Conservation (phyloP, 2,888 invertebrate genomes). For the Cheilosia scutellata region DNA sequence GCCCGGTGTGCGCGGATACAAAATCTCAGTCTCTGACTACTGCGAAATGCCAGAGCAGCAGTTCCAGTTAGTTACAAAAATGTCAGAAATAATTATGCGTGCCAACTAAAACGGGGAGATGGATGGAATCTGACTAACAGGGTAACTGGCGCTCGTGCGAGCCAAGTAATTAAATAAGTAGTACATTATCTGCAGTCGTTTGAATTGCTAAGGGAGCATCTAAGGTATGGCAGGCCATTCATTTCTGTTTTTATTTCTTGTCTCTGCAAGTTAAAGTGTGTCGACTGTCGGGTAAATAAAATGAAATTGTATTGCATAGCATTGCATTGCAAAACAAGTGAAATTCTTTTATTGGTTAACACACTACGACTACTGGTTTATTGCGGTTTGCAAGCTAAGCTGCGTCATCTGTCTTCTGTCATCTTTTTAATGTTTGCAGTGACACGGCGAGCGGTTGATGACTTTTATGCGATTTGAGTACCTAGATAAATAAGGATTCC, state of each 20-base stretch:
- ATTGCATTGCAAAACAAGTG: not conserved
- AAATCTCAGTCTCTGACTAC: constrained; percentile 16
- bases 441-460: no score
- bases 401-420: no score
- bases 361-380: no score
- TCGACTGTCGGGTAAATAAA: not conserved
- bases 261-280: not conserved
- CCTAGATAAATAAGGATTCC: no score
- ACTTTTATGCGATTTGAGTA: no score
- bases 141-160: constrained; percentile 50
- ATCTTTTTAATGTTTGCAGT: no score
- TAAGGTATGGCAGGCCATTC: constrained; percentile 29
- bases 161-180: constrained; percentile 63
- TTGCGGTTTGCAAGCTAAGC: no score
- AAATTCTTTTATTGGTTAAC: constrained; percentile 37
- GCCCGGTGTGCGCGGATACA: constrained; percentile 31
- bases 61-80: constrained; percentile 56
- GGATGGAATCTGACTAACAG: constrained; percentile 61
- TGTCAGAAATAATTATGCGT: constrained; percentile 69
- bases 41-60: constrained; percentile 42
- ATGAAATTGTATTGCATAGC: not conserved
- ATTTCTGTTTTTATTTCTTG: not conserved
- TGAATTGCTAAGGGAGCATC: constrained; percentile 24
- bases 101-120: constrained; percentile 34
- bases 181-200: constrained; percentile 30